Evolutionary conservation across 2,888 invertebrate species (phyloP).

Genomic region (Epirrhoe tristata): DNA sequence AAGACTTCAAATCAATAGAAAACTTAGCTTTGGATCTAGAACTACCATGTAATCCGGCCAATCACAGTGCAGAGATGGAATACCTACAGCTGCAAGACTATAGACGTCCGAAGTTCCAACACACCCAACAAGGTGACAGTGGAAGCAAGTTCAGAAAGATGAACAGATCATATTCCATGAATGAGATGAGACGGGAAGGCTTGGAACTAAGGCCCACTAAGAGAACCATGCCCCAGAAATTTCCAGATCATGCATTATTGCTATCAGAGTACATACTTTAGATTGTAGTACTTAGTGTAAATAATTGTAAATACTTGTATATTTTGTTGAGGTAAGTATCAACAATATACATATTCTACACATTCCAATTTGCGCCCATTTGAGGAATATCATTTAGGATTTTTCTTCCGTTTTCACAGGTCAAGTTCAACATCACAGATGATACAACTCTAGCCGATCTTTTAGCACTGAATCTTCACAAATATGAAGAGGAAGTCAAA

Average conservation of each 20-base stretch:
- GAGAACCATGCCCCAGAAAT: constrained; percentile 52
- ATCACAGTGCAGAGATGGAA: constrained; percentile 37
- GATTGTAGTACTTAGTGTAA: constrained; percentile 39
- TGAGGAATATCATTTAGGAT: neutral
- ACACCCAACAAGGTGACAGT: constrained; percentile 47
- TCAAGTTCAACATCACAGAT: constrained; percentile 92
- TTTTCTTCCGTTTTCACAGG: constrained; percentile 72
- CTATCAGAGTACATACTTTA: constrained; percentile 74
- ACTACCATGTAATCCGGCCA: constrained; percentile 26
- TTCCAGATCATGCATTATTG: constrained; percentile 57
- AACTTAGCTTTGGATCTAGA: constrained; percentile 50
- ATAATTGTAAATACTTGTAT: constrained; percentile 45
- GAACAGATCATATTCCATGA: constrained; percentile 63
- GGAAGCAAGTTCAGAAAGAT: constrained; percentile 57
- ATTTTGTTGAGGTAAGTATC: constrained; percentile 29
- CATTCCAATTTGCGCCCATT: neutral
- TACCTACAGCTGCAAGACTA: constrained; percentile 67
- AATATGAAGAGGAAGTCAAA: constrained; percentile 97
- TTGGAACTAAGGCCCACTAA: constrained; percentile 52
- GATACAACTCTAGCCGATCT: constrained; percentile 95
- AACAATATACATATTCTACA: neutral
- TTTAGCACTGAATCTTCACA: constrained; percentile 94
- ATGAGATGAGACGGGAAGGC: constrained; percentile 66
- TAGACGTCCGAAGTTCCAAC: constrained; percentile 62
- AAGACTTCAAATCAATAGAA: constrained; percentile 69